Evolutionary conservation across 2,888 invertebrate species (phyloP), one percentile per base, ranked within the genome.

Genomic region (Sminthurinus aureus): DNA sequence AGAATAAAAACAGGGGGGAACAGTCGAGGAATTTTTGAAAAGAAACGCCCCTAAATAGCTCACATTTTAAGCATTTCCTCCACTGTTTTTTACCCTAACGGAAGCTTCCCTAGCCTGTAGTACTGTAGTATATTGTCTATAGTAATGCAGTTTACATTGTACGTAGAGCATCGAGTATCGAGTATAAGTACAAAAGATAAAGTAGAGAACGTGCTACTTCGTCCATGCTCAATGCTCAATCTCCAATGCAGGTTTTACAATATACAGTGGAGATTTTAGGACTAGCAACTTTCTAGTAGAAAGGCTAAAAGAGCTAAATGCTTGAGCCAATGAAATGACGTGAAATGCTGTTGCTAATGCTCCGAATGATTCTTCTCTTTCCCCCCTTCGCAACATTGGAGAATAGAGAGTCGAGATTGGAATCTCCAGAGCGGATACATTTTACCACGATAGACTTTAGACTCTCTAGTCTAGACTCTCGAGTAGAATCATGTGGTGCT

Each of bases 31-130:
- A 71, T 71, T 71, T 15, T 71, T 24, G 26, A 22, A 22, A 71
- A 71, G 71, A 22, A 24, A 71, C 71, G 71, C 71, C 71, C 71
- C 71, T 71, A 71, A 71, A 71, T 71, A 71, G 71, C 71, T 71
- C 26, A 26, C 71, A 71, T 71, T 71, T 71, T 26, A 71, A 71
- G 11, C 24, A 71, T 71, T 71, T 71, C 71, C 15, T 12, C n/a
- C 24, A 8, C 24, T n/a, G 15, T 24, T 24, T 71, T 71, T 71
- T 24, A 22, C 20, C 9, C 24, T 26, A 24, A 9, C n/a, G 69
- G 69, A 11, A n/a, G 64, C n/a, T n/a, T n/a, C n/a, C n/a, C n/a
- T n/a, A n/a, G n/a, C n/a, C n/a, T n/a, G n/a, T n/a, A n/a, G n/a
- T n/a, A n/a, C n/a, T n/a, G n/a, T n/a, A n/a, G n/a, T n/a, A n/a